Conservation (phyloP, 2,797 vertebrate genomes). For the Ateles fusciceps region DNA sequence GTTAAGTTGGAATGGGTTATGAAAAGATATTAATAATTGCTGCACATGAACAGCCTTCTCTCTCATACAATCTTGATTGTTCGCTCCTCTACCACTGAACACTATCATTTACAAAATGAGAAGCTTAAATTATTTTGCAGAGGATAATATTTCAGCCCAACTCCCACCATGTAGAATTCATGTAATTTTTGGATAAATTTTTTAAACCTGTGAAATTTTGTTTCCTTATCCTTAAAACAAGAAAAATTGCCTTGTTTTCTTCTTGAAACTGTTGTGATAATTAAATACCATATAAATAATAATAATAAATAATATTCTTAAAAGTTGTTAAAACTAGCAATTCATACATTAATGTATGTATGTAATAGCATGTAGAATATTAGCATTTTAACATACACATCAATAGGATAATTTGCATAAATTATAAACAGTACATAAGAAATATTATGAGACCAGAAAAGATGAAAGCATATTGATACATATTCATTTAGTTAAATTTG, state of each 20-base stretch:
- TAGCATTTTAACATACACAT: background rate
- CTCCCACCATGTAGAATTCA: background rate
- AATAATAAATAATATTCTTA: background rate
- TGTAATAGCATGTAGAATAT: background rate
- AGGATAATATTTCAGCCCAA: background rate
- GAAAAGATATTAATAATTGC: background rate
- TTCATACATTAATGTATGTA: background rate
- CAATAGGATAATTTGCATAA: background rate
- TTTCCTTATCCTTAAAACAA: slow-evolving; percentile 31
- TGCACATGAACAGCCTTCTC: background rate
- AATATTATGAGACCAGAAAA: background rate
- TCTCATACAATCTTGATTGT: background rate
- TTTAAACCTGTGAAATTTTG: background rate
- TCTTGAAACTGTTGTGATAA: background rate
- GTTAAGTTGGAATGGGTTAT: background rate
- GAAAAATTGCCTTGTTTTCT: background rate
- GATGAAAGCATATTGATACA: background rate
- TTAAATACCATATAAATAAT: background rate
- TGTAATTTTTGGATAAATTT: background rate
- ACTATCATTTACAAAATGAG: background rate
- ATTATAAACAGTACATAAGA: background rate
- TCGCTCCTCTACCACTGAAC: background rate
- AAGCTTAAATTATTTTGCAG: background rate
- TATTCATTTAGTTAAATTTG: background rate
- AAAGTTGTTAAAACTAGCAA: background rate